These are phyloP conservation scores for Chloroceryle amazona DNA, from an alignment of 2,797 vertebrate genomes.

Conservation along the genomic window DNA sequence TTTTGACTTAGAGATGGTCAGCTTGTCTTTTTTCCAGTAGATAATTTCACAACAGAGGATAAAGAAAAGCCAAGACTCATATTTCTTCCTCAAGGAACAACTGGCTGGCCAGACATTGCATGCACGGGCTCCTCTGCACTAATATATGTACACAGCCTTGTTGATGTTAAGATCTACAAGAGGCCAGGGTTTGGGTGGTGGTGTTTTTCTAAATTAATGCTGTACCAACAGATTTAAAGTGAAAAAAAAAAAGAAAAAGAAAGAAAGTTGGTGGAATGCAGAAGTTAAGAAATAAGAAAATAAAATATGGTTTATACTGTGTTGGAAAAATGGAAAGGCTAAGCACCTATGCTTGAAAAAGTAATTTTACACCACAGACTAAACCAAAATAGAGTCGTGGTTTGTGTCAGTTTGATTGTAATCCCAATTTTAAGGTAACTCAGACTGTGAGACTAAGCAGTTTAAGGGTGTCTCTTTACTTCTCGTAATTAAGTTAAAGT, in stretches of 20 bases:
- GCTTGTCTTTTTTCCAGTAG: neutral
- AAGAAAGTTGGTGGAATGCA: conserved; percentile 15
- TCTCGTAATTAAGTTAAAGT: conserved; percentile 17
- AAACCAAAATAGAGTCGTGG: neutral
- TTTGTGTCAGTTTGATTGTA: conserved; percentile 31
- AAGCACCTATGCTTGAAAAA: conserved; percentile 25
- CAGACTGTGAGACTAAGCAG: neutral
- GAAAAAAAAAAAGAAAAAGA: neutral
- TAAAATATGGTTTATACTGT: neutral
- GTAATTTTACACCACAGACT: conserved; percentile 58
- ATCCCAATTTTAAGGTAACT: conserved; percentile 7
- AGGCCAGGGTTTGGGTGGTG: neutral
- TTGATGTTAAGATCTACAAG: conserved; percentile 41
- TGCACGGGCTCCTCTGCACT: neutral
- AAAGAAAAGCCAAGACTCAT: neutral
- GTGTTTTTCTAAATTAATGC: conserved; percentile 44
- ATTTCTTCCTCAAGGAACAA: neutral
- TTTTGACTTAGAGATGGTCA: neutral
- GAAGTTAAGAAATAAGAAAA: conserved; percentile 49
- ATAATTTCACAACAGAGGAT: neutral
- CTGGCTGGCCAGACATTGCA: neutral
- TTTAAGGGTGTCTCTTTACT: neutral
- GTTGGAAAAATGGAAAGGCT: neutral
- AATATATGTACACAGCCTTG: neutral
- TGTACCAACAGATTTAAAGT: neutral